Base-by-base conservation (phyloP, 2,113 vertebrate species). In the Corapipo altera region DNA sequence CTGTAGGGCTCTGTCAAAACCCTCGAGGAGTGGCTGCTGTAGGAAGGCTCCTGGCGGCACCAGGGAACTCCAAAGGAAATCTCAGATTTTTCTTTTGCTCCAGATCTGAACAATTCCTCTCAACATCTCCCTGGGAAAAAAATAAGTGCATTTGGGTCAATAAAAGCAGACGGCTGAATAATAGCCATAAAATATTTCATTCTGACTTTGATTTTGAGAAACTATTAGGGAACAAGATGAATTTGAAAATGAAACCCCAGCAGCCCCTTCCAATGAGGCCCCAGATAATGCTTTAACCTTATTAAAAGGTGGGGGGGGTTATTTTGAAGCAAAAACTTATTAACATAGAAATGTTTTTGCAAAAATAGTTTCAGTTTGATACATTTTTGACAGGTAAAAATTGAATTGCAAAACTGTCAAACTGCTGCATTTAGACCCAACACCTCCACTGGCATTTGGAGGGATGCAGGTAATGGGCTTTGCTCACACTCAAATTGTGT, bases 371-470 rank as follows among this genome's bases (percentile, higher is more conserved):
- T 73, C 55, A 9, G 35, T 37, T 59, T 88, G 93, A 91, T 90
- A 55, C 72, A 82, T 67, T 85, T 74, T 72, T 90, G 87, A 90
- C 88, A 80, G 88, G 88, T 85, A 93, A 91, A 93, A 85, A 85
- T 80, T 83, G 90, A 89, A 82, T 44, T 91, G 75, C 71, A 77
- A 46, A 88, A 43, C 79, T 77, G 78, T 55, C 89, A 88, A 17
- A n/a, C 35, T 70, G 75, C 71, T 54, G 46, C 33, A 64, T 37
- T 67, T 55, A 91, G 82, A 87, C 57, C 43, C 26, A 19, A 24
- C 65, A 80, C 85, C 78, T 66, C 33, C 18, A 14, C 46, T 61
- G 4, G 41, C 11, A 49, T 83, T 35, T 73, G 85, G 20, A 66
- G 71, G 87, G 51, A 83, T 30, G 37, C 41, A 21, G 44, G 59